phyloP scores from a whole-genome alignment of 2,113 vertebrate genomes.

The Diadophis punctatus region DNA sequence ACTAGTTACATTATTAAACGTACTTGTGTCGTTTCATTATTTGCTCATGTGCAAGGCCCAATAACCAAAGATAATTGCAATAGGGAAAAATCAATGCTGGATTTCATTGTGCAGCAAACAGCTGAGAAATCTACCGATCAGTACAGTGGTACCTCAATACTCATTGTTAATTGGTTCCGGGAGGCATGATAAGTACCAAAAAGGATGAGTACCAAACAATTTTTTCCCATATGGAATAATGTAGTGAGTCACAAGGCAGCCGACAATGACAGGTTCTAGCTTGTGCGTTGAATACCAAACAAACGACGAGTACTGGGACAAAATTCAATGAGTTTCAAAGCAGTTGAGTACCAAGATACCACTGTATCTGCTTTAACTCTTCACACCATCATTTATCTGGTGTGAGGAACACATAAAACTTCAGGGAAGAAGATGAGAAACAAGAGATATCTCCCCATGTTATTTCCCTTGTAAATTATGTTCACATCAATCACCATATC shows the following conservation, averaged over 20 bases:
- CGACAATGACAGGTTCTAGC: not conserved
- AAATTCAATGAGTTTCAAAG: not conserved
- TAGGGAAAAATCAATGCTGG: not conserved
- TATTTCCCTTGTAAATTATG: not conserved
- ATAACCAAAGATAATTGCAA: not conserved
- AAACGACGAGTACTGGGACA: not conserved
- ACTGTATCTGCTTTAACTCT: not conserved
- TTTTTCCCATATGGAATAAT: not conserved
- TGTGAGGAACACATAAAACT: not conserved
- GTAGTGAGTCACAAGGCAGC: not conserved
- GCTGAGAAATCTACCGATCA: not conserved
- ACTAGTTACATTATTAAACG: not conserved
- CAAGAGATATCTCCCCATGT: not conserved
- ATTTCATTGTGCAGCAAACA: not conserved
- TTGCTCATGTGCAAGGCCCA: not conserved
- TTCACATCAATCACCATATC: not conserved
- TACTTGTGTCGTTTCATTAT: not conserved
- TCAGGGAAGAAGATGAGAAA: not conserved
- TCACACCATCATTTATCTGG: not conserved
- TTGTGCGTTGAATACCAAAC: not conserved
- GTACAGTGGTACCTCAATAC: not conserved
- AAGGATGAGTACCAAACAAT: not conserved
- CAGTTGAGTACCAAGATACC: not conserved
- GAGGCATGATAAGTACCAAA: not conserved
- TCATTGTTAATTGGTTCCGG: not conserved